Base-by-base conservation (phyloP, 2,888 invertebrate genomes). In the Argynnis bischoffii region DNA sequence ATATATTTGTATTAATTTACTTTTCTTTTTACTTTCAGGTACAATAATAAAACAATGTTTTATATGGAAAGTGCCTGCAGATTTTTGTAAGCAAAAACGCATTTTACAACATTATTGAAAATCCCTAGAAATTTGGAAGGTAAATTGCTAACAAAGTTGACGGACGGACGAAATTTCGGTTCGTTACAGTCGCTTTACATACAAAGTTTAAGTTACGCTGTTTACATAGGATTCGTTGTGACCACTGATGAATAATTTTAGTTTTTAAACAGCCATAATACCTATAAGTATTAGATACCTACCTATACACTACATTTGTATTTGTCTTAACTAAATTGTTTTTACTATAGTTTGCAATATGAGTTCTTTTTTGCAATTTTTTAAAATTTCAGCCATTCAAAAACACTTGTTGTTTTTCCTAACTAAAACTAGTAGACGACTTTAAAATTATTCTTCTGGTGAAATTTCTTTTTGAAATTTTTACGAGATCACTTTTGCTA, bases 1-100 rank as follows among this genome's bases (percentile, higher is more conserved):
- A 16, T 53, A 3, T 8, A n/a, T 6, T 48, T 14, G 46, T 48
- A 69, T 13, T 55, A 35, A 67, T 47, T 4, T 53, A 41, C 14
- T 46, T 4, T 68, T 68, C 69, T 74, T 6, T 13, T 48, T 59
- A 1, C 71, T 78, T 79, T 11, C 76, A 79, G 78, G 77, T 78
- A 59, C 16, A 26, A n/a, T 8, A 26, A 21, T 6, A 13, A 26
- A 26, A 41, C 11, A 3, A 57, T n/a, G n/a, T n/a, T 56, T 21
- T 59, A 26, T 59, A 48, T 41, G 35, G 8, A 13, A 63, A 57
- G 66, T 73, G 68, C 77, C 78, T 76, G 59, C 41, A 56, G 21
- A 41, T 70, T 73, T 71, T 56, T 67, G 72, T 74, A 55, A 75
- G 77, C 76, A 78, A 74, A 69, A 63, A 67, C 16, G 55, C 21